Conservation (phyloP, 92 coral and sea anemone species). For the Epizoanthus scotinus region DNA sequence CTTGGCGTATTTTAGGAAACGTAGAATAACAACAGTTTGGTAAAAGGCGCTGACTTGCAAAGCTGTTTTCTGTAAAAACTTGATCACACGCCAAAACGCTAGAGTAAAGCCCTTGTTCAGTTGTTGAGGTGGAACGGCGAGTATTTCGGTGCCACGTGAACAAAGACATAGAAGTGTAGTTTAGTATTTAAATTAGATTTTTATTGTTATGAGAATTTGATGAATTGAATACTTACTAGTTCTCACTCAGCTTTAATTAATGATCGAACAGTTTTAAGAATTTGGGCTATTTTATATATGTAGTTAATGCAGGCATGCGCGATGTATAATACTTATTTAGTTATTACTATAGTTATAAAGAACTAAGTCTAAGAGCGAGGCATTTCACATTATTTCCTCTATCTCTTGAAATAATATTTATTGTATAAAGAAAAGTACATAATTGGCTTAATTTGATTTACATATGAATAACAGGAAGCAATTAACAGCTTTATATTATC, state of each 20-base stretch:
- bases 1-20: too few species aligned
- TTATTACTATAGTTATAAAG: too few species aligned
- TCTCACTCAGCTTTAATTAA: not conserved
- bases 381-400: too few species aligned
- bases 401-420: too few species aligned
- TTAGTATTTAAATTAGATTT: not conserved
- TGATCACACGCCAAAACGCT: not conserved
- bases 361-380: too few species aligned
- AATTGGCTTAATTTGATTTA: too few species aligned
- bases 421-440: too few species aligned
- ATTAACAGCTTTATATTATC: too few species aligned
- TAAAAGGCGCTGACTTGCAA: not conserved
- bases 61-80: not conserved
- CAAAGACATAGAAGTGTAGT: not conserved
- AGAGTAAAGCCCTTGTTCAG: not conserved
- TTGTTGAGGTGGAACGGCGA: not conserved
- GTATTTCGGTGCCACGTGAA: constrained; percentile 19
- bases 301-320: too few species aligned
- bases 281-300: too few species aligned
- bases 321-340: too few species aligned
- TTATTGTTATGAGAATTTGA: not conserved
- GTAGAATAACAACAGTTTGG: not conserved
- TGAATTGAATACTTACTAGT: not conserved
- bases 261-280: not conserved
- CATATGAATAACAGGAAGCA: too few species aligned